Conservation (phyloP, 2,888 invertebrate species). For the Isotomurus palustris region DNA sequence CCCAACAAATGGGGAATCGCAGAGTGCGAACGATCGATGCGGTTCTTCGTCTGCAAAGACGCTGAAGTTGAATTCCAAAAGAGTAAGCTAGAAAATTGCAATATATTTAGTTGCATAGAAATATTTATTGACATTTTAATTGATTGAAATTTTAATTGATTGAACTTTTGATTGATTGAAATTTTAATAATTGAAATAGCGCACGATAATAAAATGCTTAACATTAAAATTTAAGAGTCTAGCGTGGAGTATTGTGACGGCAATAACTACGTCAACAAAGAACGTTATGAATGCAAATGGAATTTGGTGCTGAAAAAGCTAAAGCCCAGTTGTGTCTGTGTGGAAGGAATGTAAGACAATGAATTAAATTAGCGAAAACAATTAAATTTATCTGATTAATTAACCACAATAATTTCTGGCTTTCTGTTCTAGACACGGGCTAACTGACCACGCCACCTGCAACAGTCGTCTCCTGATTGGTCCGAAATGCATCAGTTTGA, state of each 20-base stretch:
- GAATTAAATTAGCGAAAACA: not conserved
- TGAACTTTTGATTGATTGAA: too few species aligned
- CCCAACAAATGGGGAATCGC: not conserved
- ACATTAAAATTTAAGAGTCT: not conserved
- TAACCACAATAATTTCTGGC: not conserved
- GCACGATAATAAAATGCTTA: too few species aligned
- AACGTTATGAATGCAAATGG: not conserved
- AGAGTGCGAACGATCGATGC: not conserved
- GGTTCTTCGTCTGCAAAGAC: not conserved
- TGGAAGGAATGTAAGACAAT: not conserved
- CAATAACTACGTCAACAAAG: not conserved
- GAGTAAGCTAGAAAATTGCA: not conserved
- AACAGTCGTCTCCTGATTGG: slow-evolving; percentile 4
- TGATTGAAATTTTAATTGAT: too few species aligned
- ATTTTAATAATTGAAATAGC: too few species aligned
- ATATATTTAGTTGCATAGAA: too few species aligned
- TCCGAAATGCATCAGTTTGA: not conserved
- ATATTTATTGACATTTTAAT: too few species aligned
- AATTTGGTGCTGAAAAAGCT: slow-evolving; percentile 2
- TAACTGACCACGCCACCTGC: slow-evolving; percentile 4
- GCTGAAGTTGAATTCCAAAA: not conserved
- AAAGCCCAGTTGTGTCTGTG: slow-evolving; percentile 3
- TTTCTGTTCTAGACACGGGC: not conserved
- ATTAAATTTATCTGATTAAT: not conserved
- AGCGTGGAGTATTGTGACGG: not conserved